These are phyloP conservation scores for Drosophila suzukii DNA, from an alignment of 1,140 invertebrate genomes.

Conservation along the genomic window DNA sequence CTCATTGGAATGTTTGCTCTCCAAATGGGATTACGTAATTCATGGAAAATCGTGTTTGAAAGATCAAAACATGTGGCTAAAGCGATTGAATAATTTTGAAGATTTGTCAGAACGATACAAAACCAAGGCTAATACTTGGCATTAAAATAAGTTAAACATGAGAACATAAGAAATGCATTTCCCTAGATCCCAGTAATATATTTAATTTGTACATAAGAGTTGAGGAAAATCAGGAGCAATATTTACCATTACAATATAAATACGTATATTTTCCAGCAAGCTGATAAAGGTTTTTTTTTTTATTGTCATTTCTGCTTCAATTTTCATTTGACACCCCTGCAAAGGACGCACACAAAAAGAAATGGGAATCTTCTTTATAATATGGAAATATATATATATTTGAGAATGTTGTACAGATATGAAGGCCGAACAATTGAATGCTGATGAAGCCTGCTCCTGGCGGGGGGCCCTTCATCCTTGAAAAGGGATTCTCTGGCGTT, in stretches of 20 bases:
- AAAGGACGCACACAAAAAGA: background rate
- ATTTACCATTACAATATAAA: constrained; percentile 1
- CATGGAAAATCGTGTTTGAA: constrained; percentile 3
- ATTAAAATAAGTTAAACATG: too few relatives aligned
- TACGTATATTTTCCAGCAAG: background rate
- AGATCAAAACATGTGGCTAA: constrained; percentile 2
- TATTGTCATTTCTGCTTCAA: constrained; percentile 19
- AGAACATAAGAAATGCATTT: background rate
- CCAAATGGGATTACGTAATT: constrained; percentile 23
- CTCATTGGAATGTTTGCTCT: background rate
- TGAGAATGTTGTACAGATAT: background rate
- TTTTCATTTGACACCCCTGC: constrained; percentile 25
- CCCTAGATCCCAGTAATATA: background rate
- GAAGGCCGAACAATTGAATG: constrained; percentile 63
- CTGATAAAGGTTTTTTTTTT: constrained; percentile 5
- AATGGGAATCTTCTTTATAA: constrained; percentile 2
- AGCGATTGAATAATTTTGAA: background rate
- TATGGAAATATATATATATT: constrained; percentile 25
- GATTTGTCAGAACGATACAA: background rate
- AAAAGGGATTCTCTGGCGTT: constrained; percentile 16
- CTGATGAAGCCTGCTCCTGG: constrained; percentile 59
- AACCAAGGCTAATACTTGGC: background rate
- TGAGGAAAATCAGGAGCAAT: background rate
- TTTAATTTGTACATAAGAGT: background rate
- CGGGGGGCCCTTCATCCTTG: constrained; percentile 23